Evolutionary conservation across 2,797 vertebrate genomes (phyloP), one percentile per base, ranked within the genome.

Genomic region (Ctenopoma kingsleyae): DNA sequence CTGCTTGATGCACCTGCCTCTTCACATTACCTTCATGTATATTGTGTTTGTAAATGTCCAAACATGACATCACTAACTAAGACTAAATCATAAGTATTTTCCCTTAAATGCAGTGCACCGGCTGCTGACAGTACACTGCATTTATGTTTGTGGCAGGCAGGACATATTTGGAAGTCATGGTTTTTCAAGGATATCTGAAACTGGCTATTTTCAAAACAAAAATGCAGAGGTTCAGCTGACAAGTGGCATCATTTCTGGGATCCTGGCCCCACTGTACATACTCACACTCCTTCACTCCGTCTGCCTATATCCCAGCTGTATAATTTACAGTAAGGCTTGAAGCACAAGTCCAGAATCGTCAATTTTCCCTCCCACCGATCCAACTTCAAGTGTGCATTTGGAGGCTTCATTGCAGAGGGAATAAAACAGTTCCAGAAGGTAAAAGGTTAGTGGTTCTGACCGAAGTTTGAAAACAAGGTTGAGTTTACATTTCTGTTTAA

Each of bases 181-280:
- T 75, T 70, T 76, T 80, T 59, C 50, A 23, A 57, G 71, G 84
- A 86, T 64, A 87, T 87, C 41, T 84, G 87, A 91, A 86, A 85
- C 86, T 71, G 70, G 59, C 71, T 84, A 86, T 89, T 88, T 89
- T 61, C 19, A 0, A 79, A 74, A 78, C 65, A 76, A 84, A 87
- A 82, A 86, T 82, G 74, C 25, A 23, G 82, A 65, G 74, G 57
- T 71, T 77, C 22, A 0, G 48, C 64, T 78, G 74, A 81, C 76
- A 76, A 85, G 69, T 67, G 71, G 70, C 73, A 78, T 75, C 22
- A 47, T 75, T 83, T 83, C 67, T 83, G 66, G 70, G 66, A 72
- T 76, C 49, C 61, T 87, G 83, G 80, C 68, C 53, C 36, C 57
- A 10, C 1, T 17, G 32, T 25, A 40, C 70, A 82, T 58, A 80